phyloP scores from a whole-genome alignment of 2,797 vertebrate genomes.

The Scyliorhinus canicula region DNA sequence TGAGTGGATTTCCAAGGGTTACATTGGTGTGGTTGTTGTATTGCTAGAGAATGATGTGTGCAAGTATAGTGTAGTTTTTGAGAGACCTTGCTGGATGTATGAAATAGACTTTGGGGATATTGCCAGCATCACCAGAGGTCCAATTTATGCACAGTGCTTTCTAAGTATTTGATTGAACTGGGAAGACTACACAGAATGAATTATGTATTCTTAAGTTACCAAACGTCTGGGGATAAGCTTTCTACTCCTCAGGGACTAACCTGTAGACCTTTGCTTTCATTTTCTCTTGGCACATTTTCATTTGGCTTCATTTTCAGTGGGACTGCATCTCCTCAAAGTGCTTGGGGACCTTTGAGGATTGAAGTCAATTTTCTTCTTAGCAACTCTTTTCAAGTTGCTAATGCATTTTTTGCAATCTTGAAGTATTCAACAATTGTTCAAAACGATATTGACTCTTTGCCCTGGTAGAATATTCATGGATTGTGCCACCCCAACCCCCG shows the following conservation, averaged over 20 bases:
- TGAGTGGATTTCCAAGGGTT: not conserved
- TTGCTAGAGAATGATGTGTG: not conserved
- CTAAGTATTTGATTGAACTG: not conserved
- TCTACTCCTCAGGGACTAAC: not conserved
- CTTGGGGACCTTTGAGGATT: constrained; percentile 7
- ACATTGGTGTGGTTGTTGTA: not conserved
- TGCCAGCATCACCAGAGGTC: not conserved
- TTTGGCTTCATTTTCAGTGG: not conserved
- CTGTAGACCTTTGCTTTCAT: not conserved
- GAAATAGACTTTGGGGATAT: not conserved
- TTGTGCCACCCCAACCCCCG: not conserved
- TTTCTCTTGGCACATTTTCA: not conserved
- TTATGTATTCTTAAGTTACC: not conserved
- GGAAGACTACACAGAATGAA: not conserved
- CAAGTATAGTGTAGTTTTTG: not conserved
- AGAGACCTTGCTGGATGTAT: not conserved
- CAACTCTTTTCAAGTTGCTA: constrained; percentile 9
- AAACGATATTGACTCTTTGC: not conserved
- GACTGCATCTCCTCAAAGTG: not conserved
- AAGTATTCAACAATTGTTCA: not conserved
- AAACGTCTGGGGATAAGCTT: not conserved
- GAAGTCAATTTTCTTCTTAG: not conserved
- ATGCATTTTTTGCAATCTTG: constrained; percentile 18
- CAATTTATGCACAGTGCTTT: not conserved
- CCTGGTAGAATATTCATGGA: not conserved